phyloP scores from a whole-genome alignment of 2,888 invertebrate genomes.

The Hypomecis punctinalis region DNA sequence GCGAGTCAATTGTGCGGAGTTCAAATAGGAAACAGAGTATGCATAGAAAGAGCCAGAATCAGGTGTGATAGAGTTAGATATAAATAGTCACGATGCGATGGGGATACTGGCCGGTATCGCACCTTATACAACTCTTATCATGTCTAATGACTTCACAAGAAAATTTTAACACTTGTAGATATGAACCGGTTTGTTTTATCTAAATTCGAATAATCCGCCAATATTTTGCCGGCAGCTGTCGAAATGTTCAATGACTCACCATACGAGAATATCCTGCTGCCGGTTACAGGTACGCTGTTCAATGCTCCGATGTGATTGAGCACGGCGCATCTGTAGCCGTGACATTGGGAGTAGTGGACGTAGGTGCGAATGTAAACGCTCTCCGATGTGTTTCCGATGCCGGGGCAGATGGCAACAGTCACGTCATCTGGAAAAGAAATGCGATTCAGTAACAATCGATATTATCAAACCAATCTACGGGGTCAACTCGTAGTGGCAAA shows the following conservation, averaged over 20 bases:
- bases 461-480: constrained; percentile 22
- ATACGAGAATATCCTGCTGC: constrained; percentile 95
- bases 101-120: neutral
- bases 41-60: too few species aligned
- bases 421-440: constrained; percentile 88
- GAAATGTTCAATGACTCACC: constrained; percentile 84
- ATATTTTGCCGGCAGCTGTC: neutral
- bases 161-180: neutral
- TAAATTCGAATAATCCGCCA: constrained; percentile 35
- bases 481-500: constrained; percentile 28
- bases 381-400: constrained; percentile 97
- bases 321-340: constrained; percentile 96
- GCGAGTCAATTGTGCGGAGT: too few species aligned
- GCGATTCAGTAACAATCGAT: constrained; percentile 18
- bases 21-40: too few species aligned
- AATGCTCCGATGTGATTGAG: constrained; percentile 97
- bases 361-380: constrained; percentile 97
- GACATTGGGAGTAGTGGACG: constrained; percentile 95
- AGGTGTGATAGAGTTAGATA: neutral
- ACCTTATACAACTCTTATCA: neutral
- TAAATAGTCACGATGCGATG: neutral
- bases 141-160: constrained; percentile 3
- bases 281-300: constrained; percentile 93
- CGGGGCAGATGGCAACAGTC: constrained; percentile 95
- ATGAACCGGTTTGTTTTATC: constrained; percentile 15